Percentiles rank a stretch among this genome's conserved stretches.
Evolutionary conservation across 2,888 invertebrate genomes (phyloP).

Genomic region (Ophion costatus): DNA sequence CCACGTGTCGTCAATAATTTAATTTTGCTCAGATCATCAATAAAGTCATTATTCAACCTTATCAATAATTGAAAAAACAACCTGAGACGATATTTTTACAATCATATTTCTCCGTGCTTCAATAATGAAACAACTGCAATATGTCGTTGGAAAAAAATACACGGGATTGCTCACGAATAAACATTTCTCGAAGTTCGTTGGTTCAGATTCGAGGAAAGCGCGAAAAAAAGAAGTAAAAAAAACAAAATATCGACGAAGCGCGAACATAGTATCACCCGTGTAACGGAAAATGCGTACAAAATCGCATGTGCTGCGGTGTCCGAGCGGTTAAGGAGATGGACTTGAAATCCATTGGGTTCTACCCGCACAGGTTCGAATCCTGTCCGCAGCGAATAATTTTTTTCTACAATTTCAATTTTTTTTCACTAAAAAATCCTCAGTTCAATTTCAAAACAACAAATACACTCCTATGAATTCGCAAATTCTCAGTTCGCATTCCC

Average conservation of each 20-base stretch:
- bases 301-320: constrained; percentile 80
- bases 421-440: neutral
- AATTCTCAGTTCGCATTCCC: too few species aligned
- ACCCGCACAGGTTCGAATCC: constrained; percentile 83
- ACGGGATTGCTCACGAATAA: neutral
- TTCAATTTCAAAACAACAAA: neutral
- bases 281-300: neutral
- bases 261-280: neutral
- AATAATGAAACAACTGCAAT: neutral
- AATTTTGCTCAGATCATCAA: neutral
- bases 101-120: neutral
- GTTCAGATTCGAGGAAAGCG: neutral
- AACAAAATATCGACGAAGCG: neutral
- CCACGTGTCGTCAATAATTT: neutral
- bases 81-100: neutral
- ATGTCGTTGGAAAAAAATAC: neutral
- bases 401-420: constrained; percentile 15
- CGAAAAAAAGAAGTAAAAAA: neutral
- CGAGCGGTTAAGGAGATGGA: constrained; percentile 84
- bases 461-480: neutral
- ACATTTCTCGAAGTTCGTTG: constrained; percentile 18
- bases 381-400: constrained; percentile 71
- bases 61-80: neutral
- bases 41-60: neutral
- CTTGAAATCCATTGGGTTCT: constrained; percentile 83